These are phyloP conservation scores for Gyps fulvus DNA, from an alignment of 2,113 vertebrate species.

Conservation along the genomic window DNA sequence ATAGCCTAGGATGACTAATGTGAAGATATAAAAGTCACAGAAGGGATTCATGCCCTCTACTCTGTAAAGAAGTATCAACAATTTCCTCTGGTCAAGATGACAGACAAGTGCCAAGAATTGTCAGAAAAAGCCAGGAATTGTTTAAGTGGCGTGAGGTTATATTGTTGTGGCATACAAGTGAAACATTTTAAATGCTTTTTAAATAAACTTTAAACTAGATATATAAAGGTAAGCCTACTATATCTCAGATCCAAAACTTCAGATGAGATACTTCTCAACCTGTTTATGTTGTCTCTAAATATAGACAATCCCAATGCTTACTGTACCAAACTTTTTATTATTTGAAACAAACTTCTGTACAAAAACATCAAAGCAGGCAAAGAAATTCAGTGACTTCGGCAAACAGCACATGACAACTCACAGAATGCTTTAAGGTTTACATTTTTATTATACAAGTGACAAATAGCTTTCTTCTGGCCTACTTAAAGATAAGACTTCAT, in stretches of 20 bases:
- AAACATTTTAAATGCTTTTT: not conserved
- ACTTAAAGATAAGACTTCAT: slow-evolving; percentile 38
- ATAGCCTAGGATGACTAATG: not conserved
- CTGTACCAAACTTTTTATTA: slow-evolving; percentile 72
- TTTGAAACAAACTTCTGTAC: slow-evolving; percentile 70
- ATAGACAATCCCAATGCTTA: not conserved
- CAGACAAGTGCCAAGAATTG: not conserved
- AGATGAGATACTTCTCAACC: not conserved
- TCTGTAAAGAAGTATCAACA: not conserved
- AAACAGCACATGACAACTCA: slow-evolving; percentile 53
- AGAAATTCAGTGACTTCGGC: slow-evolving; percentile 34
- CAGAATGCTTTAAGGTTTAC: slow-evolving; percentile 26
- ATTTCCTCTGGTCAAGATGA: not conserved
- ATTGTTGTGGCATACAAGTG: not conserved
- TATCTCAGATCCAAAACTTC: not conserved
- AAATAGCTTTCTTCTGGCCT: slow-evolving; percentile 31
- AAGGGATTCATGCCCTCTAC: not conserved
- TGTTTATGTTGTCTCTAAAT: not conserved
- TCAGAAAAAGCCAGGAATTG: not conserved
- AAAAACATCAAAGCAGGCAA: slow-evolving; percentile 63
- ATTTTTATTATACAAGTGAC: slow-evolving; percentile 53
- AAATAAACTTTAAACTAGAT: not conserved
- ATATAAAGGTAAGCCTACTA: not conserved
- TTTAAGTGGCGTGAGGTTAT: not conserved
- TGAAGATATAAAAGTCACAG: not conserved